phyloP scores from a whole-genome alignment of 2,797 vertebrate genomes.

The Ispidina lecontei region DNA sequence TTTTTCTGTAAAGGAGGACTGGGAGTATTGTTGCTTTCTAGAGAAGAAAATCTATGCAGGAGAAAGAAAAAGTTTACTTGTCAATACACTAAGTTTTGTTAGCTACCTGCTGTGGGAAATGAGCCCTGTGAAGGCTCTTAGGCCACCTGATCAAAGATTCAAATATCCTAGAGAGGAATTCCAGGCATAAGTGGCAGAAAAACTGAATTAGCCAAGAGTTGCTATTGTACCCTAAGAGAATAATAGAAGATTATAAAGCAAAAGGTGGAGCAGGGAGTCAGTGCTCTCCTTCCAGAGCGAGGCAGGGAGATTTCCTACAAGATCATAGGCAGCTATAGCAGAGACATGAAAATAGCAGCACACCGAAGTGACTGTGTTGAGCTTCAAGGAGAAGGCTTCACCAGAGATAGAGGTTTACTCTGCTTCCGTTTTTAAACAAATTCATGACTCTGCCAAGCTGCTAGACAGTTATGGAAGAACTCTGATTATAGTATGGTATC shows the following conservation, averaged over 20 bases:
- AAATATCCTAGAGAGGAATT: not conserved
- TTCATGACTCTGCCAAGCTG: not conserved
- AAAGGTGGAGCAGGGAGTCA: not conserved
- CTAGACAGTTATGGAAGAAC: fast-evolving
- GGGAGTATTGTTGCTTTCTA: not conserved
- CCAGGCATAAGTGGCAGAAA: not conserved
- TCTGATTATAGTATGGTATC: fast-evolving
- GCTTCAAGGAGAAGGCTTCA: not conserved
- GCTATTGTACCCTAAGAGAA: not conserved
- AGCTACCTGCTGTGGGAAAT: not conserved
- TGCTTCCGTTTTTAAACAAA: not conserved
- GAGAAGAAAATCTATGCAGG: not conserved
- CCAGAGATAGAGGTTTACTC: not conserved
- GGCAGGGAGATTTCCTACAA: not conserved
- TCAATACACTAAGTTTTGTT: not conserved
- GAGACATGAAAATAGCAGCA: not conserved
- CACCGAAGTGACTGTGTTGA: not conserved
- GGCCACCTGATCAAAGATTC: not conserved
- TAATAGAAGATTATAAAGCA: not conserved
- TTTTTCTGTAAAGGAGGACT: not conserved
- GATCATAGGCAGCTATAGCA: not conserved
- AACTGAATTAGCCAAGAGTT: not conserved
- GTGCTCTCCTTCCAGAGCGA: not conserved
- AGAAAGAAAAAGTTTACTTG: not conserved
- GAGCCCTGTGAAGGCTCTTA: not conserved